Evolutionary conservation across 2,797 vertebrate species (phyloP).

Genomic region (Hypotaenidia philippensis): DNA sequence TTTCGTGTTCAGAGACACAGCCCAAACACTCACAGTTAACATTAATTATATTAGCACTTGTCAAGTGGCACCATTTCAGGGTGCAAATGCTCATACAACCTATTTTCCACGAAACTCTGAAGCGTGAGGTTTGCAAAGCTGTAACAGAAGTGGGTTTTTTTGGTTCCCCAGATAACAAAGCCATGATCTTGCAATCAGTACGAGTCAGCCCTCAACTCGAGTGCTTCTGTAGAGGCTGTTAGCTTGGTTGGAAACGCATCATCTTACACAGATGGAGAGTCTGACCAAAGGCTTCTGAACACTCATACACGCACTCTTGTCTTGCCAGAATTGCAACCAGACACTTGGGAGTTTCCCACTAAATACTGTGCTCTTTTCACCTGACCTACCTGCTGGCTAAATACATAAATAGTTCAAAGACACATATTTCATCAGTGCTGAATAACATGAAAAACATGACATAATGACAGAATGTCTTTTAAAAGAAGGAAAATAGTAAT

Average conservation of each 20-base stretch:
- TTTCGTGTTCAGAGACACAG: constrained; percentile 6
- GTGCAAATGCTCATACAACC: not conserved
- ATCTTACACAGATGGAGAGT: not conserved
- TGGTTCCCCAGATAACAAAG: not conserved
- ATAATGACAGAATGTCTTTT: not conserved
- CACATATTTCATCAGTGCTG: not conserved
- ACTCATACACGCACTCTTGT: fast-evolving
- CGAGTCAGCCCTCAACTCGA: not conserved
- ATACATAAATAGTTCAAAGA: not conserved
- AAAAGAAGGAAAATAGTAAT: not conserved
- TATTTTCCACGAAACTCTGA: not conserved
- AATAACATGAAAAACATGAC: not conserved
- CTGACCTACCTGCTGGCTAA: not conserved
- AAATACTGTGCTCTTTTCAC: not conserved
- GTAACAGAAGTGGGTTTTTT: not conserved
- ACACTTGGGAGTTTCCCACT: not conserved
- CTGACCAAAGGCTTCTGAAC: not conserved
- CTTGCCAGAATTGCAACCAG: not conserved
- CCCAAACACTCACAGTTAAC: not conserved
- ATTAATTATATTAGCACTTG: not conserved
- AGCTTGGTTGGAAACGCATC: not conserved
- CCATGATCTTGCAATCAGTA: not conserved
- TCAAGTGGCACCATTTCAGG: not conserved
- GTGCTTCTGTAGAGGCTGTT: constrained; percentile 10
- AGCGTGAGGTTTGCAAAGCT: not conserved